Evolutionary conservation across 2,888 invertebrate species (phyloP).

Genomic region (Blastobasis adustella): DNA sequence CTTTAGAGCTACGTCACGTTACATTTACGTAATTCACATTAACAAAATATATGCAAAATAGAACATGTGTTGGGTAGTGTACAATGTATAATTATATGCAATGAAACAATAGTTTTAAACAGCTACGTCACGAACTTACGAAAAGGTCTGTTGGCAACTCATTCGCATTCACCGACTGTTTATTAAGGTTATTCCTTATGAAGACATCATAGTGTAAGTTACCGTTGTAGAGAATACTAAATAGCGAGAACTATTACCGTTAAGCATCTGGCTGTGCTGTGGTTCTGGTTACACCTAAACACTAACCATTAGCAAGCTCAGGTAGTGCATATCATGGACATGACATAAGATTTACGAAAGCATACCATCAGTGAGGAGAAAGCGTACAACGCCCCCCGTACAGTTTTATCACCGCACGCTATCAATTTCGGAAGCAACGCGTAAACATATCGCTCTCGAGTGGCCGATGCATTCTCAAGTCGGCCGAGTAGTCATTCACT

Average conservation of each 20-base stretch:
- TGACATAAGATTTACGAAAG: constrained; percentile 52
- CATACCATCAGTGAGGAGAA: constrained; percentile 42
- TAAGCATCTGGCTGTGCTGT: constrained; percentile 12
- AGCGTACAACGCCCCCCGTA: constrained; percentile 50
- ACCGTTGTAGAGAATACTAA: constrained; percentile 34
- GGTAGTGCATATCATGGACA: constrained; percentile 12
- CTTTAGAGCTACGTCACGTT: constrained; percentile 25
- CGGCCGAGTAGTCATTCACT: constrained; percentile 35
- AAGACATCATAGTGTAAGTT: constrained; percentile 28
- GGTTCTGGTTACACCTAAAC: not conserved
- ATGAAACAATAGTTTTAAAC: not conserved
- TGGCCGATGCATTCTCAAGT: constrained; percentile 31
- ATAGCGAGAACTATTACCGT: constrained; percentile 27
- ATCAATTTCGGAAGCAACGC: constrained; percentile 38
- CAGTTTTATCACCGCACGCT: constrained; percentile 35
- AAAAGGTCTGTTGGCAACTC: too few species aligned
- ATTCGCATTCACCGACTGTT: constrained; percentile 36
- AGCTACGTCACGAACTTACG: not conserved
- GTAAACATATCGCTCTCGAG: constrained; percentile 24
- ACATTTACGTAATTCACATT: constrained; percentile 12
- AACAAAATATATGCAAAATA: constrained; percentile 6
- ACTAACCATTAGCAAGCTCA: too few species aligned
- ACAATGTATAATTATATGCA: not conserved
- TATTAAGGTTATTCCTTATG: constrained; percentile 42
- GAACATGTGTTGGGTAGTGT: not conserved